phyloP scores from a whole-genome alignment of 2,113 vertebrate genomes.

The Oreotrochilus melanogaster region DNA sequence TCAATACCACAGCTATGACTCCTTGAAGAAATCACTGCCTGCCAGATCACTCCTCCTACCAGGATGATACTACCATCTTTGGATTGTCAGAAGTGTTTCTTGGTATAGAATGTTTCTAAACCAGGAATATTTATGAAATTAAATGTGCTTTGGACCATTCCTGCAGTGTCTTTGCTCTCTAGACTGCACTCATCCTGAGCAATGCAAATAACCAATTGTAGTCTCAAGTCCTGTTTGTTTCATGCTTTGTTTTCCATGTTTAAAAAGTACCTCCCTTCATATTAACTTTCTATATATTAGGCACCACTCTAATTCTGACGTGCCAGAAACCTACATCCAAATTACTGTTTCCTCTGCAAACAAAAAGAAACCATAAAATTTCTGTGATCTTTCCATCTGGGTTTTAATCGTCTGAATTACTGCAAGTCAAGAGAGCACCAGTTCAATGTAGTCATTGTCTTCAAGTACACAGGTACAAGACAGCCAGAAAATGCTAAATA shows the following conservation, averaged over 20 bases:
- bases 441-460: not conserved
- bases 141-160: not conserved
- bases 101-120: not conserved
- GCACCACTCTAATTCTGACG: not conserved
- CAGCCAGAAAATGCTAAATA: not conserved
- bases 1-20: not conserved
- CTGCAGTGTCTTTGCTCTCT: not conserved
- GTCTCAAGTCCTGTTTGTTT: not conserved
- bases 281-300: not conserved
- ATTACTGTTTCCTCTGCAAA: not conserved
- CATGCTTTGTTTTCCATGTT: not conserved
- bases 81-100: not conserved
- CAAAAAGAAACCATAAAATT: not conserved
- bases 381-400: not conserved
- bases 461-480: not conserved
- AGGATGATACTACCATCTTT: not conserved
- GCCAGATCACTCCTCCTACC: not conserved
- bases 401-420: not conserved
- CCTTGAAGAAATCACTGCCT: not conserved
- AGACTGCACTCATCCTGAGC: not conserved
- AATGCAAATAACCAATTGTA: not conserved
- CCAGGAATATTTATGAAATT: not conserved
- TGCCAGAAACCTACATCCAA: not conserved
- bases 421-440: not conserved
- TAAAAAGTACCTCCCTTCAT: not conserved